Conservation (phyloP, 2,113 vertebrate genomes). For the Lates calcarifer region DNA sequence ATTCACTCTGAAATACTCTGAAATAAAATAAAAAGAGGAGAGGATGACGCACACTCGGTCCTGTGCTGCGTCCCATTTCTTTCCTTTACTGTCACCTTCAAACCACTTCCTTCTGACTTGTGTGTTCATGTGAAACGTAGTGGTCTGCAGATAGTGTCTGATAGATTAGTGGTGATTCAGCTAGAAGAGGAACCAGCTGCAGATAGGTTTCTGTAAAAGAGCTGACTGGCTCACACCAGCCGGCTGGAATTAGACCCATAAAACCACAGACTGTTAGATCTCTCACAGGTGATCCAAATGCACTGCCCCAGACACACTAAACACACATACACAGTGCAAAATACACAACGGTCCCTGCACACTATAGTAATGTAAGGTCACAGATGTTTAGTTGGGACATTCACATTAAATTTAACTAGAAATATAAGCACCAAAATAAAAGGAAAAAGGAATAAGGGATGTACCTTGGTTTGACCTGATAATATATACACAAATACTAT, state of each 20-base stretch:
- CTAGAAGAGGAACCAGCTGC: conserved; percentile 28
- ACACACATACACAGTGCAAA: conserved; percentile 10
- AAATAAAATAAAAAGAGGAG: background rate
- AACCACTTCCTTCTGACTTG: conserved; percentile 12
- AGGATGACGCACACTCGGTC: background rate
- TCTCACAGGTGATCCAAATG: conserved; percentile 30
- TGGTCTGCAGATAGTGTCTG: conserved; percentile 35
- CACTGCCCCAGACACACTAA: background rate
- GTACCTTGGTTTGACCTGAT: conserved; percentile 5
- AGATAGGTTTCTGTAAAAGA: conserved; percentile 48
- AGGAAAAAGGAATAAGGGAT: background rate
- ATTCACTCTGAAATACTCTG: background rate
- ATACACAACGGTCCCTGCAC: background rate
- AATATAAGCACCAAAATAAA: background rate
- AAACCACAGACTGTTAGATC: conserved; percentile 44
- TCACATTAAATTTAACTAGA: conserved; percentile 21
- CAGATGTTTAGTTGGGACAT: conserved; percentile 13
- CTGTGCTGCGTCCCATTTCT: background rate
- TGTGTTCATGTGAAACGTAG: conserved; percentile 25
- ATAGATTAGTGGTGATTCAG: conserved; percentile 56
- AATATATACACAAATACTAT: background rate
- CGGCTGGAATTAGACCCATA: conserved; percentile 48
- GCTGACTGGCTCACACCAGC: conserved; percentile 45
- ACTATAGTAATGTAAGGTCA: conserved; percentile 4
- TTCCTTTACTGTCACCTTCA: conserved; percentile 26